phyloP scores from a whole-genome alignment of 2,797 vertebrate genomes.

The Bovichtus diacanthus region DNA sequence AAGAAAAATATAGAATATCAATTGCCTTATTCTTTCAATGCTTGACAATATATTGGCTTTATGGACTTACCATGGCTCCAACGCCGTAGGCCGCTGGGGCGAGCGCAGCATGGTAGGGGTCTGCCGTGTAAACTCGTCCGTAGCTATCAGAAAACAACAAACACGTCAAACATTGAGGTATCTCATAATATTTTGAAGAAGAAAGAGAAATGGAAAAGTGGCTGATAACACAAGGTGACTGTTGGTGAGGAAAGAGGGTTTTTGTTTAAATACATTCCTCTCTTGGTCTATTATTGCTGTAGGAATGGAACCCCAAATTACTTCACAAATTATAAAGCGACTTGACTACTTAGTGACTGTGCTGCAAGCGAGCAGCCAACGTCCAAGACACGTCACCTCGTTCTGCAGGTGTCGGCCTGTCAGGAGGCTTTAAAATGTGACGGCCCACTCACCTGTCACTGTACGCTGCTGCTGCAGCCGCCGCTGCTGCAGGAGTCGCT shows the following conservation, averaged over 20 bases:
- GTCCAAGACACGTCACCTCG: background rate
- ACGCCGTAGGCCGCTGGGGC: conserved; percentile 97
- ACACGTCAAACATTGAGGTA: background rate
- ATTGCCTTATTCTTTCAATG: background rate
- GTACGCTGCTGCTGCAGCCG: conserved; percentile 92
- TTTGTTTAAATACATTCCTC: background rate
- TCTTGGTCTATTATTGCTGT: background rate
- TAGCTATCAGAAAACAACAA: conserved; percentile 84
- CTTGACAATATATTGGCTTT: background rate
- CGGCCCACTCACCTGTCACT: conserved; percentile 91
- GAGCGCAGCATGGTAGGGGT: conserved; percentile 97
- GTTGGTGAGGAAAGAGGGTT: background rate
- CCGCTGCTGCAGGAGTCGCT: conserved; percentile 89
- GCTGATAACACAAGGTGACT: background rate
- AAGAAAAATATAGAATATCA: background rate
- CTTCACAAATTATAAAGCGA: background rate
- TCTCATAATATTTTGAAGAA: background rate
- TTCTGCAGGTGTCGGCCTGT: conserved; percentile 2
- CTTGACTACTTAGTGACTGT: too few relatives aligned
- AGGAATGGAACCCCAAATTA: background rate
- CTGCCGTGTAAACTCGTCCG: conserved; percentile 97
- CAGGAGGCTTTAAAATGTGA: background rate
- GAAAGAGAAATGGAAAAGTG: too few relatives aligned
- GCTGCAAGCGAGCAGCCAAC: background rate
- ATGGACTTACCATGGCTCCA: conserved; percentile 94